Conservation (phyloP, 1,140 invertebrate species). For the Protaetia brevitarsis region DNA sequence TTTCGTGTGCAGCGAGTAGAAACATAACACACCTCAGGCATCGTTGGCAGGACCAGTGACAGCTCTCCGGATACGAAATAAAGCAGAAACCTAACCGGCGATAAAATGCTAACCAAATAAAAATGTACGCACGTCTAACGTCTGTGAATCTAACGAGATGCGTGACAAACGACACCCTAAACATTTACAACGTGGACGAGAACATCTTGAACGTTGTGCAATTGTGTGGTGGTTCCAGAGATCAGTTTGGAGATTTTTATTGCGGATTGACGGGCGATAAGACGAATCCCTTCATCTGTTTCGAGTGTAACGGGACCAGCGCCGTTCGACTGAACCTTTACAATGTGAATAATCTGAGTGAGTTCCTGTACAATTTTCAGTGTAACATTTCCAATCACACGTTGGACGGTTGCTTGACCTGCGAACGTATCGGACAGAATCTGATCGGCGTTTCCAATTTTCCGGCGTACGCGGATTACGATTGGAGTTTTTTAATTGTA, state of each 20-base stretch:
- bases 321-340: not conserved
- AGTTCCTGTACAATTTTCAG: slow-evolving; percentile 13
- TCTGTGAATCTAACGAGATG: slow-evolving; percentile 10
- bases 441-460: not conserved
- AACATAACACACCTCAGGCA: not conserved
- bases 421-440: slow-evolving; percentile 4
- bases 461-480: slow-evolving; percentile 48
- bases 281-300: not conserved
- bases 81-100: not conserved
- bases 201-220: slow-evolving; percentile 16
- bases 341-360: slow-evolving; percentile 9
- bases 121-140: slow-evolving; percentile 6
- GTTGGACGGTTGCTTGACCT: slow-evolving; percentile 5
- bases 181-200: not conserved
- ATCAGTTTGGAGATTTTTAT: not conserved
- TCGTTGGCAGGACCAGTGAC: not conserved
- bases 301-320: slow-evolving; percentile 8
- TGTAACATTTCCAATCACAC: slow-evolving; percentile 15
- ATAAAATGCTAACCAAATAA: slow-evolving; percentile 8
- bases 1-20: not conserved
- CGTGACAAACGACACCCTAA: slow-evolving; percentile 1
- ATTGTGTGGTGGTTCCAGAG: not conserved
- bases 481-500: slow-evolving; percentile 76
- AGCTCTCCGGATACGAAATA: not conserved
- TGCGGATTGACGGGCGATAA: slow-evolving; percentile 12